These are phyloP conservation scores for Aphidoletes aphidimyza DNA, from an alignment of 2,888 invertebrate genomes.

Conservation along the genomic window DNA sequence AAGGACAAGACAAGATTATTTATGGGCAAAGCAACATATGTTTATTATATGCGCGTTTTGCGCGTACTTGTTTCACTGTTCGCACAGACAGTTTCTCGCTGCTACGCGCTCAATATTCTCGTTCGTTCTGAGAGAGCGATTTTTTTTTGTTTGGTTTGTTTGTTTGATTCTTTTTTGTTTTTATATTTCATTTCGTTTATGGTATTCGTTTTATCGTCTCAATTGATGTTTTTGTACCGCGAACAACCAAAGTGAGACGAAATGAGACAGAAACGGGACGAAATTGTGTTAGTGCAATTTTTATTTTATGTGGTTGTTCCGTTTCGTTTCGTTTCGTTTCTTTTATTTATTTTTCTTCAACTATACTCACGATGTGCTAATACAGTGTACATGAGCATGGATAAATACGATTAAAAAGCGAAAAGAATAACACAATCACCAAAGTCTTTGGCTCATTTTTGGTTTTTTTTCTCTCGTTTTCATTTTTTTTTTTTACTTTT, in stretches of 20 bases:
- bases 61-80: neutral
- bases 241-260: neutral
- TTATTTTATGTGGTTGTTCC: neutral
- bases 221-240: neutral
- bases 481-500: too few species aligned
- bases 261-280: too few species aligned
- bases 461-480: neutral
- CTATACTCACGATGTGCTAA: slow-evolving; percentile 18
- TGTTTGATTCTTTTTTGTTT: neutral
- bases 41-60: slow-evolving; percentile 23
- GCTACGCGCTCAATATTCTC: too few species aligned
- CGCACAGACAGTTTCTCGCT: neutral
- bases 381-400: slow-evolving; percentile 46
- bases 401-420: slow-evolving; percentile 35
- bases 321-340: too few species aligned
- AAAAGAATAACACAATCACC: slow-evolving; percentile 32
- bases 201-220: slow-evolving; percentile 25
- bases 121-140: neutral
- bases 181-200: neutral
- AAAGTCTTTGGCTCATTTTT: slow-evolving; percentile 7
- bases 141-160: neutral
- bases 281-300: neutral
- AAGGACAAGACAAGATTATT: slow-evolving; percentile 49
- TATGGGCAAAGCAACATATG: slow-evolving; percentile 49
- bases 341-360: too few species aligned